A percentile compares a stretch with the other conserved stretches of the same genome.
Evolutionary conservation across 2,113 vertebrate genomes (phyloP).

Genomic region (chimpanzee (Pan troglodytes)): DNA sequence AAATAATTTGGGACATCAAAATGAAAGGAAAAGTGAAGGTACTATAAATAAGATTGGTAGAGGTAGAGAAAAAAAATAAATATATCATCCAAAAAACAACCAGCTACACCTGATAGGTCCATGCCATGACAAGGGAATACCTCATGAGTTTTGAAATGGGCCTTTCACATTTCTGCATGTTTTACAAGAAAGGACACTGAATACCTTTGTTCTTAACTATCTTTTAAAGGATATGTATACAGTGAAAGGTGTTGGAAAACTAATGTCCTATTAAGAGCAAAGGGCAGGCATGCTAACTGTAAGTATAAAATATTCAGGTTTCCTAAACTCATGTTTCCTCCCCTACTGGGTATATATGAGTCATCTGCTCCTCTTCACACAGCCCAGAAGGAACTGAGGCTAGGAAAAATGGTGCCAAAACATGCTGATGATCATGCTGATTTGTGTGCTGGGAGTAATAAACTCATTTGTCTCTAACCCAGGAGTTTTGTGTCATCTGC

Average conservation of each 20-base stretch:
- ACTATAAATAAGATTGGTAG: background rate
- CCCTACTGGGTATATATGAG: background rate
- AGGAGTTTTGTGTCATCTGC: background rate
- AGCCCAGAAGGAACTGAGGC: background rate
- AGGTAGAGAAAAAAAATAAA: background rate
- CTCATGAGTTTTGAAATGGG: background rate
- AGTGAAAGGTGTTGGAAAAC: background rate
- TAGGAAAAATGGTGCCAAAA: too few relatives aligned
- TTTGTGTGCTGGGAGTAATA: background rate
- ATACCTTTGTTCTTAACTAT: background rate
- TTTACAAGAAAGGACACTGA: background rate
- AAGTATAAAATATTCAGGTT: background rate
- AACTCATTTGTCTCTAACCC: background rate
- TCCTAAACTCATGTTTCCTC: background rate
- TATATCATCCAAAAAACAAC: background rate
- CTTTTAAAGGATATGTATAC: background rate
- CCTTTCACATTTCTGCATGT: background rate
- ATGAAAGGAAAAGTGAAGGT: background rate
- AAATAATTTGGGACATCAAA: background rate
- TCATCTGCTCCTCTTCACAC: background rate
- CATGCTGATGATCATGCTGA: background rate
- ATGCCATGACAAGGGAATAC: background rate
- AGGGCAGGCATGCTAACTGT: fast-evolving
- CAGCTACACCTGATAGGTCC: background rate
- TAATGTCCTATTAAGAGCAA: background rate